A percentile compares a stretch with the other conserved stretches of the same genome.
These are phyloP conservation scores for Sus scrofa DNA, from an alignment of 2,113 vertebrate species.

Conservation along the genomic window DNA sequence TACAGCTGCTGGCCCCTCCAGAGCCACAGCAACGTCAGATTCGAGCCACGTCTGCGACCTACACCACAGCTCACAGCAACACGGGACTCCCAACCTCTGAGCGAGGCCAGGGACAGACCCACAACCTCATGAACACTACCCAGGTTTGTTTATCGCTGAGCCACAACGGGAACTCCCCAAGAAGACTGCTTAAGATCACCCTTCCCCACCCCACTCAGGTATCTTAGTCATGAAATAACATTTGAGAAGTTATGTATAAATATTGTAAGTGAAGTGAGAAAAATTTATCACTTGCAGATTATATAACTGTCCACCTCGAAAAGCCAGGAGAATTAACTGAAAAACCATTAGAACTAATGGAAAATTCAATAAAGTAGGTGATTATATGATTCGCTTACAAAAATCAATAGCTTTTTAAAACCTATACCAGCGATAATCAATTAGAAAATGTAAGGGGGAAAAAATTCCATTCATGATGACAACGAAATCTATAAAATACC, in stretches of 20 bases:
- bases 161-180: neutral
- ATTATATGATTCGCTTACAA: constrained; percentile 40
- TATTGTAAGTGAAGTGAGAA: neutral
- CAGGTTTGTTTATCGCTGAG: too few species aligned
- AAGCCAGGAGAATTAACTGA: neutral
- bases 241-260: neutral
- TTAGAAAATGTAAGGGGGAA: neutral
- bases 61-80: too few species aligned
- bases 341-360: neutral
- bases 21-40: too few species aligned
- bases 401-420: constrained; percentile 53
- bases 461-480: neutral
- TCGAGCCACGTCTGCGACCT: too few species aligned
- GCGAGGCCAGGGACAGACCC: too few species aligned
- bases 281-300: neutral
- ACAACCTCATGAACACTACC: too few species aligned
- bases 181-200: neutral
- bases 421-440: neutral
- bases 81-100: too few species aligned
- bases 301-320: neutral
- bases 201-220: neutral
- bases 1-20: too few species aligned
- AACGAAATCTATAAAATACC: constrained; percentile 54
- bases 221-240: neutral
- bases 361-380: constrained; percentile 21